Evolutionary conservation across 2,113 vertebrate genomes (phyloP), one percentile per base, ranked within the genome.

Genomic region (Chrysemys picta): DNA sequence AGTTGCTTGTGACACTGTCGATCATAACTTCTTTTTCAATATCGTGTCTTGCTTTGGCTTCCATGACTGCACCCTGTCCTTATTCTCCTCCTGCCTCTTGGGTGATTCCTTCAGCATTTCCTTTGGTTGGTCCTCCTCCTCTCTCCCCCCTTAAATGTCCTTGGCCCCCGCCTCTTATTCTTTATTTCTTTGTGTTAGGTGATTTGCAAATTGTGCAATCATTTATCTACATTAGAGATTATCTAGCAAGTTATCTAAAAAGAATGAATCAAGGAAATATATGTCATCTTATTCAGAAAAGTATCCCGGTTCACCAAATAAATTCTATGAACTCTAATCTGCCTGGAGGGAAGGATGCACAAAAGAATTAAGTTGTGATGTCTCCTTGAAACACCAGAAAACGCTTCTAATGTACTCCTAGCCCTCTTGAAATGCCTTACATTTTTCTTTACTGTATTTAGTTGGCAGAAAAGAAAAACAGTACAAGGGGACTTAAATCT

Each of bases 241-340:
- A 27, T 80, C 84, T 72, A 88, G 91, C 59, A 29, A 47, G n/a
- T 91, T 38, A 47, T 0, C 0, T 57, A 75, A 94, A n/a, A 21
- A n/a, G 19, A 76, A 25, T 6, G 53, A 85, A 78, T 11, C 79
- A 31, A 45, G 9, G 38, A 78, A 84, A 86, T 5, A 87, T 57
- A 25, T 5, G 78, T 82, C 87, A 22, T 80, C 87, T 87, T 90
- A 42, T 65, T 92, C 13, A 42, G n/a, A 92, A 95, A 92, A 93
- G 22, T 12, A 75, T 6, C 5, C 49, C 8, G 52, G 42, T 91
- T 27, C 84, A 88, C 59, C 27, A 84, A 90, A 59, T 82, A n/a
- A 21, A 75, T 54, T 81, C 1, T 0, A 82, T 22, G 9, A n/a
- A 22, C 25, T 59, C 10, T 87, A 86, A 16, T 82, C 57, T 75